phyloP scores from a whole-genome alignment of 2,113 vertebrate genomes.

The Macquaria ambigua region DNA sequence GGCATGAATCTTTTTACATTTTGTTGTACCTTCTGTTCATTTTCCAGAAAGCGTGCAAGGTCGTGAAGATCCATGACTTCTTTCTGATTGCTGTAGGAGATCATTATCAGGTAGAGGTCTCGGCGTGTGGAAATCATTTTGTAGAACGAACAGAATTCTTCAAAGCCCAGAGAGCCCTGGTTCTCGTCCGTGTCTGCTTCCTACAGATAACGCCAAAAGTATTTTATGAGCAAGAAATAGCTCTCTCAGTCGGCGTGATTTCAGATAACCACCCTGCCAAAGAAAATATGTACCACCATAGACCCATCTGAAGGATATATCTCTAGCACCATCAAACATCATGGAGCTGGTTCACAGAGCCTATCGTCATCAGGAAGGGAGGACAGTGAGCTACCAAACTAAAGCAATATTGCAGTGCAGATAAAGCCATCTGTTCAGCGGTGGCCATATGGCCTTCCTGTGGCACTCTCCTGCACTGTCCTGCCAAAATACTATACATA shows the following conservation, averaged over 20 bases:
- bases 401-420: slow-evolving; percentile 51
- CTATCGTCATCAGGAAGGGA: slow-evolving; percentile 9
- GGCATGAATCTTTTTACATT: neutral
- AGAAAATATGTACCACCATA: slow-evolving; percentile 19
- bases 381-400: slow-evolving; percentile 45
- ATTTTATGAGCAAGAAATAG: slow-evolving; percentile 44
- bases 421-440: slow-evolving; percentile 71
- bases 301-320: slow-evolving; percentile 18
- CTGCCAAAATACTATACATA: slow-evolving; percentile 45
- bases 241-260: slow-evolving; percentile 6
- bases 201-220: slow-evolving; percentile 75
- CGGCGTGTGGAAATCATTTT: slow-evolving; percentile 97
- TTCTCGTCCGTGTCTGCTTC: slow-evolving; percentile 95
- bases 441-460: slow-evolving; percentile 67
- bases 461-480: slow-evolving; percentile 24
- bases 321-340: slow-evolving; percentile 25
- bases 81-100: slow-evolving; percentile 96
- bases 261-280: slow-evolving; percentile 18
- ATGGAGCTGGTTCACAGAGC: slow-evolving; percentile 20
- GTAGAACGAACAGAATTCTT: slow-evolving; percentile 97
- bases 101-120: slow-evolving; percentile 95
- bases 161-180: slow-evolving; percentile 92
- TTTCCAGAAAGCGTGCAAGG: slow-evolving; percentile 90
- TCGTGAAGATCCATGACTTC: slow-evolving; percentile 89
- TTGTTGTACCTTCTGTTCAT: slow-evolving; percentile 91